These are phyloP conservation scores for Pogonomyrmex barbatus DNA, from an alignment of 1,140 invertebrate genomes.

Conservation along the genomic window DNA sequence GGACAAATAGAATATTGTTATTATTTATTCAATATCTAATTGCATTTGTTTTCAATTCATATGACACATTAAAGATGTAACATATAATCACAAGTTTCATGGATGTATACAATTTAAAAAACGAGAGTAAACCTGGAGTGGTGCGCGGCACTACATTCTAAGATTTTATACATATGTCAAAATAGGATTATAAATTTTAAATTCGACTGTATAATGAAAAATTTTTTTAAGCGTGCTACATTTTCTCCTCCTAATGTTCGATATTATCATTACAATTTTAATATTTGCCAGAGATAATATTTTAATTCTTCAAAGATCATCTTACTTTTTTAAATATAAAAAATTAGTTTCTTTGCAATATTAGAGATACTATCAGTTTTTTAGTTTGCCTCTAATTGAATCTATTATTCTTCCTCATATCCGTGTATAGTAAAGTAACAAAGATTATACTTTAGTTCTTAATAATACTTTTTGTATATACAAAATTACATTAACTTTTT, in stretches of 20 bases:
- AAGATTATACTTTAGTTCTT: background rate
- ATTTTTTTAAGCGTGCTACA: constrained; percentile 8
- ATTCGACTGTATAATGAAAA: background rate
- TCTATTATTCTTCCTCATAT: background rate
- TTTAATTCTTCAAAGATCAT: constrained; percentile 21
- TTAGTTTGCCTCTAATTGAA: background rate
- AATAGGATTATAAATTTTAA: constrained; percentile 5
- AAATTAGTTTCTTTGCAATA: background rate
- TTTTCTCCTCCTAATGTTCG: constrained; percentile 14
- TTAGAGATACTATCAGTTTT: background rate
- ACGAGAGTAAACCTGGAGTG: constrained; percentile 56
- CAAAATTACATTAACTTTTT: background rate
- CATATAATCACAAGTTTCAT: constrained; percentile 6
- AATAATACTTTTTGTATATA: background rate
- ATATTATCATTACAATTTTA: background rate
- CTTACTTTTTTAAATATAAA: background rate
- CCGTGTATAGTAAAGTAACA: constrained; percentile 25
- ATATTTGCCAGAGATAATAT: background rate
- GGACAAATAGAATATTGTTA: background rate
- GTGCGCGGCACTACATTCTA: constrained; percentile 59
- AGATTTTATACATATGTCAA: constrained; percentile 38
- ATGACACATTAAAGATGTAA: constrained; percentile 12
- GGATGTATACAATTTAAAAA: background rate
- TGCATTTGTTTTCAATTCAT: constrained; percentile 9
- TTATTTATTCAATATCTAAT: constrained; percentile 18